Percentiles rank a stretch among this genome's conserved stretches.
These are phyloP conservation scores for Oopsacas minuta DNA, from an alignment of 37 sponge, comb jelly and placozoan genomes.

Conservation along the genomic window DNA sequence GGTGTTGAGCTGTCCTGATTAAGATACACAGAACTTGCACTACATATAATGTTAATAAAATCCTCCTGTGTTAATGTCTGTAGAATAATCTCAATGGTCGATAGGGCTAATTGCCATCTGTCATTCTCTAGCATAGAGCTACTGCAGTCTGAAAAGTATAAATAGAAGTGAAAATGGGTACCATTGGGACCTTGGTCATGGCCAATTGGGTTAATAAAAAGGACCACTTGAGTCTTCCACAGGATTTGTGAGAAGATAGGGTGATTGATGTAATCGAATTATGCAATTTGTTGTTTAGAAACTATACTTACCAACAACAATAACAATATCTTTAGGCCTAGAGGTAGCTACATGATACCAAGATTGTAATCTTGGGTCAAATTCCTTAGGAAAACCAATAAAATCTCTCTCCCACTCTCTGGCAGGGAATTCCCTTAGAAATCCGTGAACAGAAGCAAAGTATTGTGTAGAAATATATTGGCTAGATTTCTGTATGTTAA, in stretches of 20 bases:
- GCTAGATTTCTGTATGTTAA: not conserved
- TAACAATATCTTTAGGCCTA: slow-evolving; percentile 34
- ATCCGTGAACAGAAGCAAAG: not conserved
- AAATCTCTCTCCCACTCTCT: slow-evolving; percentile 18
- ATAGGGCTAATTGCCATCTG: slow-evolving; percentile 16
- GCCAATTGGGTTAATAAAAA: no score
- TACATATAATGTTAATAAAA: slow-evolving; percentile 17
- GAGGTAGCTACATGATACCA: slow-evolving; percentile 35
- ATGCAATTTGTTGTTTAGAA: no score
- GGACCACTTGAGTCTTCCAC: not conserved
- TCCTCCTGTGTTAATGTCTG: slow-evolving; percentile 18
- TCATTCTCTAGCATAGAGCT: slow-evolving; percentile 10
- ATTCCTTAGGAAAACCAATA: slow-evolving; percentile 15
- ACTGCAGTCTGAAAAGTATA: slow-evolving; percentile 14
- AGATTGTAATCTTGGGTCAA: slow-evolving; percentile 27
- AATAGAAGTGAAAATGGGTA: not conserved
- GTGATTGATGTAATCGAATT: no score
- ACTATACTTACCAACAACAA: slow-evolving; percentile 30
- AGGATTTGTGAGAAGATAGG: not conserved
- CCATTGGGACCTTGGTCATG: not conserved
- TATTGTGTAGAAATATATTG: not conserved
- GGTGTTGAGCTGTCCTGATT: not conserved
- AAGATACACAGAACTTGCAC: not conserved
- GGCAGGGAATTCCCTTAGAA: slow-evolving; percentile 17
- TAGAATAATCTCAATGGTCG: not conserved